These are phyloP conservation scores for Chloroclysta siterata DNA, from an alignment of 2,888 invertebrate genomes.

Conservation along the genomic window DNA sequence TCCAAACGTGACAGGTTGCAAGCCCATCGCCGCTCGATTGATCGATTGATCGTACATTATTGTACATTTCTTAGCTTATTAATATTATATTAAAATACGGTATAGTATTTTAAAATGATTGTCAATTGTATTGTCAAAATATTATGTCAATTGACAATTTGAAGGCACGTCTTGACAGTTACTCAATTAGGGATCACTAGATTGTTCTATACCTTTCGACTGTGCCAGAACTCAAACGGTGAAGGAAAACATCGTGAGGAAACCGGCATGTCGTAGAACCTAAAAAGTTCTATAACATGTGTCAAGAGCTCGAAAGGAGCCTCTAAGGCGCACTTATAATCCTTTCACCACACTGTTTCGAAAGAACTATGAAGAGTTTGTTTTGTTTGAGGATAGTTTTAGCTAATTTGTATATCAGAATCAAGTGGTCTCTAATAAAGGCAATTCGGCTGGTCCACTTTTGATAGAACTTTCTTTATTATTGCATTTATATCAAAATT, in stretches of 20 bases:
- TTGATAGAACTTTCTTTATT: slow-evolving; percentile 8
- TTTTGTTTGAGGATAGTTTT: too few species aligned
- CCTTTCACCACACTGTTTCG: too few species aligned
- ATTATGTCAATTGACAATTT: slow-evolving; percentile 4
- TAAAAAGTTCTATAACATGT: too few species aligned
- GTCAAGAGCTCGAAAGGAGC: too few species aligned
- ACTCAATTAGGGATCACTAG: background rate
- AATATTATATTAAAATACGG: background rate
- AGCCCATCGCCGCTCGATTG: too few species aligned
- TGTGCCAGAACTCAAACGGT: too few species aligned
- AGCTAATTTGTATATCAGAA: too few species aligned
- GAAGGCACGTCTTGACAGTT: background rate
- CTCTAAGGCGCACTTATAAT: too few species aligned
- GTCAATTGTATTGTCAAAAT: background rate
- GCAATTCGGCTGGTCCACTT: slow-evolving; percentile 2
- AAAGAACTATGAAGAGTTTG: too few species aligned
- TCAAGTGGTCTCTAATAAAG: background rate
- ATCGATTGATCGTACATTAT: background rate
- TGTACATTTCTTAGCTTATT: background rate
- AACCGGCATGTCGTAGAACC: too few species aligned
- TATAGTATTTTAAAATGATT: background rate
- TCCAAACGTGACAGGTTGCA: too few species aligned
- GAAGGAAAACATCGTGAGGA: too few species aligned
- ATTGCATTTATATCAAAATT: slow-evolving; percentile 39
- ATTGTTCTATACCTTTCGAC: background rate